Base-by-base conservation (phyloP, 1,140 invertebrate genomes). In the Macrosteles quadrilineatus region DNA sequence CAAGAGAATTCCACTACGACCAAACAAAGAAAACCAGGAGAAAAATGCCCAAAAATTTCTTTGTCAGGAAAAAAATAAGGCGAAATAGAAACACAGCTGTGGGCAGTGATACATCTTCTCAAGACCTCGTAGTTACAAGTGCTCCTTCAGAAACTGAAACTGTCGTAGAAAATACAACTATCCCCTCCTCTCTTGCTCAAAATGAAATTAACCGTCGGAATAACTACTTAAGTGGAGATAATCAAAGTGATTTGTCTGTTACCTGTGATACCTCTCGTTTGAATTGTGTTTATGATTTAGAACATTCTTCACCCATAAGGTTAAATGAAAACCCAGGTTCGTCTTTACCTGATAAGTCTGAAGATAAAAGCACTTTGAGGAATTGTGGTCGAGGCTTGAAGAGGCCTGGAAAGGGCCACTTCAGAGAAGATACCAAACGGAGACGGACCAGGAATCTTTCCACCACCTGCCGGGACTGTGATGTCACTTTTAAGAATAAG, bases 401-500 rank as follows among this genome's bases (percentile, higher is more conserved):
- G 27, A 66, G 36, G 17, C n/a, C n/a, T n/a, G n/a, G n/a, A n/a
- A n/a, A n/a, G n/a, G n/a, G n/a, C n/a, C 32, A 66, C 9, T 66
- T 21, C 32, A 45, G 45, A 66, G 63, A 45, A 45, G 63, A 66
- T 23, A 66, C n/a, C n/a, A 66, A 66, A 25, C 31, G 63, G 27
- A 66, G 36, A 43, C 19, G 63, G 25, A 27, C 17, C 17, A 43
- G 23, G 25, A 66, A 45, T 43, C 32, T 23, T 14, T 66, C 63
- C 32, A 27, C 9, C 27, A n/a, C 30, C 14, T 66, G 63, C 23
- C 21, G 17, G 1, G 40, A 66, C 21, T 66, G 36, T 66, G 32
- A 27, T 45, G 11, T 66, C 9, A 14, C 17, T 9, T 66, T 66
- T 45, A 45, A 66, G 17, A 66, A 27, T 21, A 66, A 66, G 63